Conservation (phyloP, 2,113 vertebrate genomes). For the Notarius lentiginosus region DNA sequence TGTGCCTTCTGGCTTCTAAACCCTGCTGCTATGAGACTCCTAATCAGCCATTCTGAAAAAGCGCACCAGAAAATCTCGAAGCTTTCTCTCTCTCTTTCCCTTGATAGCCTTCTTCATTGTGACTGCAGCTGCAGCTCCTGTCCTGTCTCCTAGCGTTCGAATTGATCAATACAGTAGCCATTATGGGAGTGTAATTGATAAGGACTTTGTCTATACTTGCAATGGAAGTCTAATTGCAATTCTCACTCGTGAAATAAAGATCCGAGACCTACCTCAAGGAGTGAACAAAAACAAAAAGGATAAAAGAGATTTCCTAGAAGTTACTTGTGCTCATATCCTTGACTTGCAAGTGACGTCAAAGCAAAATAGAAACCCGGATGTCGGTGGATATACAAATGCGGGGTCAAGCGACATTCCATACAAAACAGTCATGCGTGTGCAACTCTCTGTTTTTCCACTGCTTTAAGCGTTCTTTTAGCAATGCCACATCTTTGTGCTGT, state of each 20-base stretch:
- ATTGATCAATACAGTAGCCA: conserved; percentile 48
- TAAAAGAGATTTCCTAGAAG: neutral
- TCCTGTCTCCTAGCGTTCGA: conserved; percentile 39
- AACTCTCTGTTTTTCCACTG: too few relatives aligned
- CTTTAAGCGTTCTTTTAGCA: too few relatives aligned
- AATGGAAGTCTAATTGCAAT: conserved; percentile 43
- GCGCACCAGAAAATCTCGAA: conserved; percentile 22
- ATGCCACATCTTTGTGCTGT: too few relatives aligned
- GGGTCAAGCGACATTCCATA: too few relatives aligned
- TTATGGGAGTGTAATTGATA: conserved; percentile 47
- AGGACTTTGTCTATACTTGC: conserved; percentile 30
- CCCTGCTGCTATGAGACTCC: conserved; percentile 38
- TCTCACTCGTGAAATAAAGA: conserved; percentile 10
- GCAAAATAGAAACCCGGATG: too few relatives aligned
- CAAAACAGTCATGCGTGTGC: too few relatives aligned
- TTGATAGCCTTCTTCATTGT: conserved; percentile 12
- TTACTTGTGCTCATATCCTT: too few relatives aligned
- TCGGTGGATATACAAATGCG: too few relatives aligned
- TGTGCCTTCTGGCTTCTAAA: conserved; percentile 21
- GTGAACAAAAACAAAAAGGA: neutral
- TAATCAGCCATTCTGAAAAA: conserved; percentile 39
- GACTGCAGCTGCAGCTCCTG: conserved; percentile 22
- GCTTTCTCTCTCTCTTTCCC: conserved; percentile 16
- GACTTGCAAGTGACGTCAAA: too few relatives aligned
- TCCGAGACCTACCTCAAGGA: neutral